A percentile compares a stretch with the other conserved stretches of the same genome.
These are phyloP conservation scores for Coremacera marginata DNA, from an alignment of 2,888 invertebrate genomes.

Conservation along the genomic window DNA sequence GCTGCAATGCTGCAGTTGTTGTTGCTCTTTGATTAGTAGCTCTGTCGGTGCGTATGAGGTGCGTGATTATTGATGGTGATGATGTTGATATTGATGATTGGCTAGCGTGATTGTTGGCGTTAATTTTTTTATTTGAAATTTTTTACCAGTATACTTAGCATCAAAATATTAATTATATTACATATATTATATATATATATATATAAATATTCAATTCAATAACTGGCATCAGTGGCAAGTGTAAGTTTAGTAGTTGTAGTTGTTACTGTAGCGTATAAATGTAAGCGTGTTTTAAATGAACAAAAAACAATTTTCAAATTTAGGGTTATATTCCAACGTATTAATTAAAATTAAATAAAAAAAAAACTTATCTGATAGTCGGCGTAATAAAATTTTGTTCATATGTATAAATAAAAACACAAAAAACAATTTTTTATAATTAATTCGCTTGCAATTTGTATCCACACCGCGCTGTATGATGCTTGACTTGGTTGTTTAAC, in stretches of 20 bases:
- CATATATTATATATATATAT: neutral
- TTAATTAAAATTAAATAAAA: too few species aligned
- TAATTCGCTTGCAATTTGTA: too few species aligned
- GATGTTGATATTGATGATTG: too few species aligned
- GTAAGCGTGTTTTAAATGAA: constrained; percentile 10
- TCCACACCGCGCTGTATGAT: too few species aligned
- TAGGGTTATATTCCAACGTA: too few species aligned
- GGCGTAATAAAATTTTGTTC: too few species aligned
- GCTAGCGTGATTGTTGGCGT: neutral
- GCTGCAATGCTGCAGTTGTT: constrained; percentile 22
- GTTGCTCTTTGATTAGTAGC: constrained; percentile 47
- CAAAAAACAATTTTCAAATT: neutral
- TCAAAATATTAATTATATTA: neutral
- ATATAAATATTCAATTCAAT: neutral
- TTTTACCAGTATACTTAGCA: constrained; percentile 18
- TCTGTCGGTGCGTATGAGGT: neutral
- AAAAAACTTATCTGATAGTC: too few species aligned
- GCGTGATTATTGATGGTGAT: neutral
- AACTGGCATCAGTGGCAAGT: neutral
- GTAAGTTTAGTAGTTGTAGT: neutral
- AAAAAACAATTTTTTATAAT: too few species aligned
- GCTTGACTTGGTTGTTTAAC: too few species aligned
- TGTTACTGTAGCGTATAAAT: constrained; percentile 10
- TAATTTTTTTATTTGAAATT: constrained; percentile 20
- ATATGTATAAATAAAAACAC: too few species aligned